phyloP scores from a whole-genome alignment of 2,113 vertebrate species.

The Circaetus gallicus region DNA sequence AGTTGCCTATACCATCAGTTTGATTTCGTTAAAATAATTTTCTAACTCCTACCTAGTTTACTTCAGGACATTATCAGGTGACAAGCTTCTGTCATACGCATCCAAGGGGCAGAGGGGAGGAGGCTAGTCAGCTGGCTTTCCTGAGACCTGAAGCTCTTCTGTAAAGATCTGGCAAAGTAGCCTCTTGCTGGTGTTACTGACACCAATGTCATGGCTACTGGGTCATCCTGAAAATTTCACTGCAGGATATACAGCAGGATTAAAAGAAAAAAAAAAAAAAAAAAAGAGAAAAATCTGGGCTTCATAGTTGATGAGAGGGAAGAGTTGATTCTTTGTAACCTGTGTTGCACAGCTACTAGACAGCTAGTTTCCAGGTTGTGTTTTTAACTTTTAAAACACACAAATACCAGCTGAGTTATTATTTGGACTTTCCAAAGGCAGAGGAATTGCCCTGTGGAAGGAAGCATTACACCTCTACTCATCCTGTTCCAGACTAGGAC shows the following conservation, averaged over 20 bases:
- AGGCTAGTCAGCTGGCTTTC: background rate
- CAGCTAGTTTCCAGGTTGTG: background rate
- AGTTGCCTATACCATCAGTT: slow-evolving; percentile 3
- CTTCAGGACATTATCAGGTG: background rate
- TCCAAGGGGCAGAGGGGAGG: background rate
- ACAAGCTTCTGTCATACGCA: background rate
- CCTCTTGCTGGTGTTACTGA: background rate
- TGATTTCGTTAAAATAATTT: slow-evolving; percentile 33
- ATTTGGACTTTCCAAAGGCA: background rate
- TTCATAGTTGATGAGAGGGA: background rate
- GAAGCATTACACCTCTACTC: background rate
- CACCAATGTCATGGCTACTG: background rate
- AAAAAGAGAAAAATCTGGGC: background rate
- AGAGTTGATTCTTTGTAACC: background rate
- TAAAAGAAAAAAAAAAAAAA: background rate
- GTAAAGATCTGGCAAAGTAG: background rate
- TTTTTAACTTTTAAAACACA: background rate
- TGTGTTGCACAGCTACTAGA: background rate
- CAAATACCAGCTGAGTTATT: background rate
- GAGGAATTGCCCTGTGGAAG: background rate
- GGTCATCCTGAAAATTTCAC: background rate
- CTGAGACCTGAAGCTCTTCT: background rate
- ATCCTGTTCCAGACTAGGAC: background rate
- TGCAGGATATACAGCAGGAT: background rate
- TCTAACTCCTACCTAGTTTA: background rate